Conservation (phyloP, 2,888 invertebrate species). For the Chironomus riparius region DNA sequence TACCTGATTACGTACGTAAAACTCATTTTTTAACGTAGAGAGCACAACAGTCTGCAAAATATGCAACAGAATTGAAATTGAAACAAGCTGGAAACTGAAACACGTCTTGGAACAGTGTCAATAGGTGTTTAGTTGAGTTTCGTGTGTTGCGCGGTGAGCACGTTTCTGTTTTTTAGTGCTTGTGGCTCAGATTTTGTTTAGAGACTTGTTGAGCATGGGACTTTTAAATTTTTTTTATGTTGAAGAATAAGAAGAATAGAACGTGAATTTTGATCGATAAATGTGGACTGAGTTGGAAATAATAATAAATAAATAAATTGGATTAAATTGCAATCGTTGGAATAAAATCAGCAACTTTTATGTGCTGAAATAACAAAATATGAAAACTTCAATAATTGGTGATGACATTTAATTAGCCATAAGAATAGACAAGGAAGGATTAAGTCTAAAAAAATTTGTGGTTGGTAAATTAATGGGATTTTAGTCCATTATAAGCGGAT, state of each 20-base stretch:
- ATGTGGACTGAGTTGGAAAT: not conserved
- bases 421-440: too few relatives aligned
- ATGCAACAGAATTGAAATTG: not conserved
- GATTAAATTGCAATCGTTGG: constrained; percentile 2
- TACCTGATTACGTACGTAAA: too few relatives aligned
- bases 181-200: too few relatives aligned
- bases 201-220: too few relatives aligned
- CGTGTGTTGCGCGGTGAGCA: constrained; percentile 11
- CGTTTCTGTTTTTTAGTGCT: not conserved
- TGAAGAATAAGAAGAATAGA: constrained; percentile 1
- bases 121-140: constrained; percentile 2
- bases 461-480: too few relatives aligned
- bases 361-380: too few relatives aligned
- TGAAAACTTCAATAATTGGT: too few relatives aligned
- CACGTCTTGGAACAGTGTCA: not conserved
- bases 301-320: not conserved
- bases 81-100: constrained; percentile 12
- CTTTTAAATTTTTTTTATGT: not conserved
- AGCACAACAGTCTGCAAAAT: not conserved
- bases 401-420: too few relatives aligned
- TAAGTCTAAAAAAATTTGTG: too few relatives aligned
- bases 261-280: constrained; percentile 14
- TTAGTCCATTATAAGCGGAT: too few relatives aligned
- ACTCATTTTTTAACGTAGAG: not conserved
- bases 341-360: too few relatives aligned